Evolutionary conservation across 1,140 invertebrate genomes (phyloP).

Genomic region (Dinothrombium tinctorium): DNA sequence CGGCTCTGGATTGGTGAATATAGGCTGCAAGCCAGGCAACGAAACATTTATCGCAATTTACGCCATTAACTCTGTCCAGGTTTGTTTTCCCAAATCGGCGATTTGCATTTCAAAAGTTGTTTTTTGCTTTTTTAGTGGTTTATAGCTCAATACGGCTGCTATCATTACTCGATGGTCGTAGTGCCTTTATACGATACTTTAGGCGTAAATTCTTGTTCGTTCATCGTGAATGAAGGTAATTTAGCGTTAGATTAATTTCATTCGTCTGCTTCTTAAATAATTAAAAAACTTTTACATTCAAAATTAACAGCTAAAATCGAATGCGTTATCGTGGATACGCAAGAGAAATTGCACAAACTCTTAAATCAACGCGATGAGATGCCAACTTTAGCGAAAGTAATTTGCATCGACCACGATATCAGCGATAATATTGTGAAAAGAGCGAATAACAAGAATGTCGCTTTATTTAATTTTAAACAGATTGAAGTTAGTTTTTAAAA

Average conservation of each 20-base stretch:
- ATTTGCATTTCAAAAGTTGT: background rate
- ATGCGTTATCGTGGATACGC: constrained; percentile 68
- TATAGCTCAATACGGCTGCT: constrained; percentile 71
- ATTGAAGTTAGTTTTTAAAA: no score
- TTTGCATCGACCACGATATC: no score
- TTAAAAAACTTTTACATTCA: constrained; percentile 8
- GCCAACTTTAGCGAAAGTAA: no score
- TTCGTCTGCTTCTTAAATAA: no score
- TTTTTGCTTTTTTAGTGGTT: constrained; percentile 42
- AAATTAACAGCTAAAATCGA: constrained; percentile 50
- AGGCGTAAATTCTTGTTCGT: constrained; percentile 78
- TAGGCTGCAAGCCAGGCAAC: constrained; percentile 37
- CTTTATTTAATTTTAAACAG: no score
- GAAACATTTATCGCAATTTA: constrained; percentile 73
- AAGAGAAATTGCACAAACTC: no score
- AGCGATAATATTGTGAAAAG: no score
- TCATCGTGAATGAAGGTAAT: constrained; percentile 79
- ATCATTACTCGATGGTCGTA: constrained; percentile 77
- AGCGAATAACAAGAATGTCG: no score
- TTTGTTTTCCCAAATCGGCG: no score
- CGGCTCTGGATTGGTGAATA: constrained; percentile 57
- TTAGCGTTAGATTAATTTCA: no score
- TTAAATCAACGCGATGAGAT: no score
- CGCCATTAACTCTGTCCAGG: constrained; percentile 74
- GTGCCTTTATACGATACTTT: constrained; percentile 90